phyloP scores from a whole-genome alignment of 1,140 invertebrate species.

The Muscidifurax raptorellus region DNA sequence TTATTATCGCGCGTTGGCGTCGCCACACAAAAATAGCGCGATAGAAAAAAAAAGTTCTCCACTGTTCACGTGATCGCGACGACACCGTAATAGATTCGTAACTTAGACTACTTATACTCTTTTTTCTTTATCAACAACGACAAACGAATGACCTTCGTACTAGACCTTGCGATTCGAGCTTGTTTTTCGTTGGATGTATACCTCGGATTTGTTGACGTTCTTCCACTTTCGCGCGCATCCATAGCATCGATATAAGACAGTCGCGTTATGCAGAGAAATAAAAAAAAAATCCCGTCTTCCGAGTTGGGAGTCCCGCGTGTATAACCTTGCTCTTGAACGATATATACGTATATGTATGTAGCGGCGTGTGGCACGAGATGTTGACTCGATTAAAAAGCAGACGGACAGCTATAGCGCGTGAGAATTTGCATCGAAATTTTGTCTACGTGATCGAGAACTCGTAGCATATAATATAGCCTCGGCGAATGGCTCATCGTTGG shows the following conservation, averaged over 20 bases:
- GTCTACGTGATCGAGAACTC: background rate
- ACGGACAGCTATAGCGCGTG: background rate
- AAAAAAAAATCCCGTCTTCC: no score
- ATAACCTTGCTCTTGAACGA: constrained; percentile 12
- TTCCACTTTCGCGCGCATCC: no score
- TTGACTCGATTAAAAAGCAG: background rate
- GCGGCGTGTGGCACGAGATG: background rate
- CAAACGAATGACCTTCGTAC: background rate
- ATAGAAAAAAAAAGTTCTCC: background rate
- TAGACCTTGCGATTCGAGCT: background rate
- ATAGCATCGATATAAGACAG: no score
- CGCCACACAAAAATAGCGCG: background rate
- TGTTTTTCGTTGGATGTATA: no score
- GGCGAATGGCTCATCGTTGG: no score
- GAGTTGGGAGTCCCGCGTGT: background rate
- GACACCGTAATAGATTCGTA: background rate
- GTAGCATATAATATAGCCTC: background rate
- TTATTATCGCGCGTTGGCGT: background rate
- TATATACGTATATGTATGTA: background rate
- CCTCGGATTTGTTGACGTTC: background rate
- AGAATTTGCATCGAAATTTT: background rate
- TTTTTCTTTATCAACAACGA: background rate
- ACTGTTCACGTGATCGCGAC: constrained; percentile 8
- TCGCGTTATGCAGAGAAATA: no score
- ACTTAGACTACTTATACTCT: background rate